These are phyloP conservation scores for Chondrosia reniformis DNA, from an alignment of 37 sponge, comb jelly and placozoan species.

Conservation along the genomic window DNA sequence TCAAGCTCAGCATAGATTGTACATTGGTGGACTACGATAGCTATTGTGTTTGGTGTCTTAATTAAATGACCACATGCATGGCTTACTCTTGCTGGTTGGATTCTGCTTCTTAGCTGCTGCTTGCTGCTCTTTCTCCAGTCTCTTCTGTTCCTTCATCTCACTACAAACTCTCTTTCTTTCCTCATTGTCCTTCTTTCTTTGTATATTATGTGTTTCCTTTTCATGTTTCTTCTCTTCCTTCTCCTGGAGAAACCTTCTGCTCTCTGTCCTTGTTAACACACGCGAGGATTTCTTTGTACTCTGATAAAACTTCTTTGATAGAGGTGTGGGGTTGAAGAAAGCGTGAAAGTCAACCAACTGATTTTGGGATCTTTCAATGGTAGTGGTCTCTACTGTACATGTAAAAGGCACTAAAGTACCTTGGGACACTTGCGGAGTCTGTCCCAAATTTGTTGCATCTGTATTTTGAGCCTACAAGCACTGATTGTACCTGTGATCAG, in stretches of 20 bases:
- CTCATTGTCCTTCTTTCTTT: not conserved
- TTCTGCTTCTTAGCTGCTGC: not conserved
- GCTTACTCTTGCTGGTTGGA: not conserved
- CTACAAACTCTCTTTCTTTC: not conserved
- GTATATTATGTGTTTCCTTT: not conserved
- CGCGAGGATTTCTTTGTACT: not conserved
- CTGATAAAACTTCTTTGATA: constrained; percentile 1
- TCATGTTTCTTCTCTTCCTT: not conserved
- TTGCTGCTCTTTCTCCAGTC: not conserved
- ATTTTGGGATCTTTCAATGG: not conserved
- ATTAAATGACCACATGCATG: not conserved
- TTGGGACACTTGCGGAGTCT: not conserved
- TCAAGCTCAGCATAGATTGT: constrained; percentile 1
- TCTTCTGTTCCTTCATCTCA: not conserved
- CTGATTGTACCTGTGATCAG: not conserved
- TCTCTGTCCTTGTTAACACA: not conserved
- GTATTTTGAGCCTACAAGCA: not conserved
- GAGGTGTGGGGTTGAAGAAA: not conserved
- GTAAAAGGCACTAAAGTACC: too few species aligned
- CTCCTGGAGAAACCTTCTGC: too few species aligned
- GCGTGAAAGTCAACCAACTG: too few species aligned
- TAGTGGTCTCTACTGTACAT: not conserved
- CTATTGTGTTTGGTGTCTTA: not conserved
- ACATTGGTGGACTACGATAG: not conserved
- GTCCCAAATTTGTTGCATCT: not conserved